Evolutionary conservation across 2,113 vertebrate species (phyloP).

Genomic region (Oplegnathus fasciatus): DNA sequence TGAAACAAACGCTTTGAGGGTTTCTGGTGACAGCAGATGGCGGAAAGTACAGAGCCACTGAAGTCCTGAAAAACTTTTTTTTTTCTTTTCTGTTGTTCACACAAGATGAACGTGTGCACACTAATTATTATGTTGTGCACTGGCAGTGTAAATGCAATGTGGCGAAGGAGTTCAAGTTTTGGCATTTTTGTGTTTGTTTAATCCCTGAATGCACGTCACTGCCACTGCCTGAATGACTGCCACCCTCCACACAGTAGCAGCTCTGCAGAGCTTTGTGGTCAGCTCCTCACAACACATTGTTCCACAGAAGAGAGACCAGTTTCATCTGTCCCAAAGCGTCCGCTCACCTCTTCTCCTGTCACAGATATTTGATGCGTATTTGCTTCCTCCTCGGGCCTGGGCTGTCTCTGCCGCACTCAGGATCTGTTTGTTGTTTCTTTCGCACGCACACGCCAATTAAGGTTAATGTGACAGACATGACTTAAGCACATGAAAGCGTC

Average conservation of each 20-base stretch:
- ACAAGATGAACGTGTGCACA: neutral
- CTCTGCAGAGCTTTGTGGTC: slow-evolving; percentile 25
- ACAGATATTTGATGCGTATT: slow-evolving; percentile 13
- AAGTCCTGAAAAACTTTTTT: neutral
- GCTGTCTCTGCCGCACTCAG: slow-evolving; percentile 48
- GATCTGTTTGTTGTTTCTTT: slow-evolving; percentile 69
- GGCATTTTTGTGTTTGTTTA: neutral
- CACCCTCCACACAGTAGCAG: slow-evolving; percentile 10
- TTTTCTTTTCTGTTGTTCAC: neutral
- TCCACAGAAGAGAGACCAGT: neutral
- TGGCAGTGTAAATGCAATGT: neutral
- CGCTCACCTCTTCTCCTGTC: slow-evolving; percentile 19
- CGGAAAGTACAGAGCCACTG: neutral
- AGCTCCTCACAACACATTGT: slow-evolving; percentile 9
- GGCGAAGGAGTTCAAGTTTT: neutral
- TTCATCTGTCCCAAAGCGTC: slow-evolving; percentile 19
- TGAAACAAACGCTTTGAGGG: neutral
- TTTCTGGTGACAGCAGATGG: neutral
- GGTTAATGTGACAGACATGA: slow-evolving; percentile 68
- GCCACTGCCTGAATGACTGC: neutral
- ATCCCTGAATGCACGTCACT: neutral
- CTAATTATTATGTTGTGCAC: neutral
- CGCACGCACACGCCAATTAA: slow-evolving; percentile 61
- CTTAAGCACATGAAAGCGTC: slow-evolving; percentile 66
- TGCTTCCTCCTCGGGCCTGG: slow-evolving; percentile 48